Evolutionary conservation across 2,888 invertebrate genomes (phyloP), one percentile per base, ranked within the genome.

Genomic region (Andrena minutula): DNA sequence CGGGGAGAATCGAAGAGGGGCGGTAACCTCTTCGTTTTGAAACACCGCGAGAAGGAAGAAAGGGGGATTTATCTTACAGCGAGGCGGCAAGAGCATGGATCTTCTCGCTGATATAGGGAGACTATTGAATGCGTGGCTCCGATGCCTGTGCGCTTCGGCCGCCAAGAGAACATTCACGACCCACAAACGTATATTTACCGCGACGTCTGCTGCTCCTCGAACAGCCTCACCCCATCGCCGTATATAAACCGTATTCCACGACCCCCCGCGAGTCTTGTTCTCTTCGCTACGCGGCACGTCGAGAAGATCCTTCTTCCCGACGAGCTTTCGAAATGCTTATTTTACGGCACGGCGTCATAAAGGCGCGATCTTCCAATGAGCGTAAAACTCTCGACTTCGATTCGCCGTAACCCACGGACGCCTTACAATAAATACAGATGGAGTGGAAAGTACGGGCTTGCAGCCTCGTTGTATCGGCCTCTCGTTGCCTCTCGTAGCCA

Each of bases 281-380:
- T 65, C 56, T 32, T 51, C 47, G 53, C 68, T 20, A 61, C 26
- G 30, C 51, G 70, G 26, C 28, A 65, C 58, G 32, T 63, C 64
- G 53, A 8, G 41, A 56, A 58, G 61, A 70, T 74, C 68, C 66
- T 77, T 73, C 81, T 79, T 70, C 61, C 41, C 58, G 41, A 71
- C 66, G 64, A 66, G 76, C 75, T 77, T 60, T 66, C 75, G 80
- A 75, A 86, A 86, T 85, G 84, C 80, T 86, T 88, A 83, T 80
- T 89, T 89, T 89, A 86, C 84, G 83, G 75, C 53, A 26, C 68
- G 65, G 53, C 70, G 75, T 87, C 88, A 86, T 89, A 88, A 89
- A 89, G 83, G 61, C 85, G 78, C 82, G 85, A 85, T 86, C 83
- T 79, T 65, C 82, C 88, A 88, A 89, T 89, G 85, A 89, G 82